Percentiles rank a stretch among this genome's conserved stretches.
phyloP scores from a whole-genome alignment of 2,113 vertebrate species.

The Sphaerodactylus townsendi region DNA sequence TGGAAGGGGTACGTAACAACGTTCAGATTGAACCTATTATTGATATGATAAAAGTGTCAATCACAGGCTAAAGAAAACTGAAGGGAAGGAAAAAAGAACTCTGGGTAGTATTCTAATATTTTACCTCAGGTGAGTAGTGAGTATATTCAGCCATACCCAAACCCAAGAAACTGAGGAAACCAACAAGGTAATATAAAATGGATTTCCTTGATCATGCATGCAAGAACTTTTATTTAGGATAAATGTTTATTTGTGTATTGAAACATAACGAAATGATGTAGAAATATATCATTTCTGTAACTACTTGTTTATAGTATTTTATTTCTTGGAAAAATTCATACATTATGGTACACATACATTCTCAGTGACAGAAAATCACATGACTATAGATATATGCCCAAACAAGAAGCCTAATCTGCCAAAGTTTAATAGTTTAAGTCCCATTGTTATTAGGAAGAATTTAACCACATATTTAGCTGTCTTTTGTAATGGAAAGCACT shows the following conservation, averaged over 20 bases:
- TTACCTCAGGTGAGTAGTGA: neutral
- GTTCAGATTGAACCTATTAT: neutral
- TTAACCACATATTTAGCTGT: neutral
- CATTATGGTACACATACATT: neutral
- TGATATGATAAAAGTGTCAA: constrained; percentile 11
- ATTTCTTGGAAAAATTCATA: neutral
- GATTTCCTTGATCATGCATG: neutral
- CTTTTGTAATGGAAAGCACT: neutral
- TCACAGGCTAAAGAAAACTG: constrained; percentile 1
- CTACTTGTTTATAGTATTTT: neutral
- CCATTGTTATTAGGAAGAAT: neutral
- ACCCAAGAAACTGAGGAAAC: neutral
- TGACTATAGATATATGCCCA: neutral
- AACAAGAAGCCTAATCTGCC: neutral
- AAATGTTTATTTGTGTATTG: neutral
- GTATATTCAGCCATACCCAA: neutral
- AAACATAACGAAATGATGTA: neutral
- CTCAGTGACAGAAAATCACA: neutral
- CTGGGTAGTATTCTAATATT: neutral
- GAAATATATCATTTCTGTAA: neutral
- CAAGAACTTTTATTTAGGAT: neutral
- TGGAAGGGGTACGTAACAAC: no score
- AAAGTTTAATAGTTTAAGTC: neutral
- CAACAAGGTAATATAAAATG: neutral
- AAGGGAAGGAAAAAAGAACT: constrained; percentile 7